Evolutionary conservation across 2,797 vertebrate genomes (phyloP), one percentile per base, ranked within the genome.

Genomic region (Anas flavirostris): DNA sequence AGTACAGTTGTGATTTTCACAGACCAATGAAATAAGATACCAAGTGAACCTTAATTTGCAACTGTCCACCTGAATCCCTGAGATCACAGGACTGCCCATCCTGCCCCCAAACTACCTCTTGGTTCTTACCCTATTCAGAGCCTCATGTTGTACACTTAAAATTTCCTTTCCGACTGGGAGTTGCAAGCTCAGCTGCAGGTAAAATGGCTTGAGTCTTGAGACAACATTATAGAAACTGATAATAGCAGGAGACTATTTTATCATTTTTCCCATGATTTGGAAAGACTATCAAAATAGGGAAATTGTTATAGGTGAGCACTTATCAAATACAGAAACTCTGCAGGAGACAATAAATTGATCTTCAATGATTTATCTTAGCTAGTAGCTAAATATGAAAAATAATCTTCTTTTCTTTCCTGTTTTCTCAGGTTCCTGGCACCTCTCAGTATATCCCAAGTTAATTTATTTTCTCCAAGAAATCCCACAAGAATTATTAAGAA

Each of bases 381-480:
- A 80, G 31, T 19, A 75, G 17, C 5, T 35, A 87, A 80, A 89
- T 44, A 66, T 6, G 41, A 93, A 88, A 87, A 84, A 76, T 25
- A 67, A 79, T 70, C 29, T 55, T 21, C 39, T 55, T 56, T 62
- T 16, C 35, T 62, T 68, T 25, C 44, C 50, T 64, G 19, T 7
- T 23, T 86, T 56, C 33, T 60, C 26, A 39, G 79, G 26, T 58
- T 77, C 7, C 33, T 46, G 12, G 9, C 14, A 69, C 5, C 8
- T 72, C 60, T 86, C 60, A 77, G 26, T 43, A 76, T 64, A 94
- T 6, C 33, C 29, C 33, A 79, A 75, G 28, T 52, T 82, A 85
- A 62, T 74, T 82, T 89, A 82, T 87, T 80, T 79, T 84, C 77
- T 84, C 46, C 22, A 78, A 73, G 60, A 95, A 90, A 91, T 68